Percentiles rank a stretch among this genome's conserved stretches.
Evolutionary conservation across 2,113 vertebrate species (phyloP).

Genomic region (Corydoras sp.): DNA sequence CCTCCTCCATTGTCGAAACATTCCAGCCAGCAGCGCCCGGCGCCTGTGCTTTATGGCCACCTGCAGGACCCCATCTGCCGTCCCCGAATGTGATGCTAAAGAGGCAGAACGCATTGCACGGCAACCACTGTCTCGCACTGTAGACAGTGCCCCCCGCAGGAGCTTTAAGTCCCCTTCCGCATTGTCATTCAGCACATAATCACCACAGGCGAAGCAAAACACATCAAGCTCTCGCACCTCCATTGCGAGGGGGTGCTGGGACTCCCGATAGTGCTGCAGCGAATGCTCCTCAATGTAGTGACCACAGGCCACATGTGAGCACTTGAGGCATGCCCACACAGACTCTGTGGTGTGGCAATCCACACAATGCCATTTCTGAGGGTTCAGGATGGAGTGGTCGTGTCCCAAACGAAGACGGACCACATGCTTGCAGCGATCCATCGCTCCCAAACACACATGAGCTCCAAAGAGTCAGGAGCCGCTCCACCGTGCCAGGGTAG

Average conservation of each 20-base stretch:
- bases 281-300: conserved; percentile 92
- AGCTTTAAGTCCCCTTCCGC: conserved; percentile 91
- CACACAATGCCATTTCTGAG: conserved; percentile 92
- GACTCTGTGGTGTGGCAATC: conserved; percentile 91
- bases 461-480: conserved; percentile 63
- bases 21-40: conserved; percentile 76
- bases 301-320: conserved; percentile 93
- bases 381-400: conserved; percentile 97
- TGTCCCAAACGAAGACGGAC: conserved; percentile 91
- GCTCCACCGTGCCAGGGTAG: conserved; percentile 51
- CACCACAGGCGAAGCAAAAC: conserved; percentile 92
- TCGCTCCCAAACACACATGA: conserved; percentile 65
- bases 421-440: conserved; percentile 99
- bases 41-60: conserved; percentile 84
- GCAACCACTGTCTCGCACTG: conserved; percentile 71
- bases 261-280: conserved; percentile 85
- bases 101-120: conserved; percentile 80
- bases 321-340: conserved; percentile 96
- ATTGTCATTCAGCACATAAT: conserved; percentile 96
- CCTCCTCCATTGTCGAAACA: conserved; percentile 71
- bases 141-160: conserved; percentile 83
- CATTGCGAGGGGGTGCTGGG: conserved; percentile 87
- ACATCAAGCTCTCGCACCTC: conserved; percentile 92
- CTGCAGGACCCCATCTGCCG: conserved; percentile 68
- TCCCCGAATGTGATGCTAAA: conserved; percentile 43